Conservation (phyloP, 2,113 vertebrate genomes). For the Xenopus borealis region DNA sequence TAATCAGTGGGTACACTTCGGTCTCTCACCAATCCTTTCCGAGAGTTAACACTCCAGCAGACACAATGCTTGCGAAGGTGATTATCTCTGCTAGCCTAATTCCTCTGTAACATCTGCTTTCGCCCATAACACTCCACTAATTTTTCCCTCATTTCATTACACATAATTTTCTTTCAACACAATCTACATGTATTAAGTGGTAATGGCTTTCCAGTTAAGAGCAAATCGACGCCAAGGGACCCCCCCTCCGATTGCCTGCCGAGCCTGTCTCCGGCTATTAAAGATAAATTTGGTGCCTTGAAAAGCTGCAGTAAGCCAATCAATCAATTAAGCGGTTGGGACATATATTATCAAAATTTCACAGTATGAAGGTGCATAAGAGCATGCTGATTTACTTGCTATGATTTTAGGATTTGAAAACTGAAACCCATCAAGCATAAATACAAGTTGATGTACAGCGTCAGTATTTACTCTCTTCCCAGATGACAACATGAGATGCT, state of each 20-base stretch:
- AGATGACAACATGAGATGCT: constrained; percentile 53
- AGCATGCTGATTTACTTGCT: constrained; percentile 67
- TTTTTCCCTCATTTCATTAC: constrained; percentile 89
- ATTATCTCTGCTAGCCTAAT: constrained; percentile 95
- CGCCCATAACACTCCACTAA: constrained; percentile 91
- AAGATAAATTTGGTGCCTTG: constrained; percentile 86
- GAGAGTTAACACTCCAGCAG: constrained; percentile 73
- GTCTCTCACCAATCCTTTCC: constrained; percentile 61
- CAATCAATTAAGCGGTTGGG: constrained; percentile 86
- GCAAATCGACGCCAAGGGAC: constrained; percentile 95
- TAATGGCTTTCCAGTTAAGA: constrained; percentile 97
- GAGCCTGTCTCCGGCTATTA: constrained; percentile 82
- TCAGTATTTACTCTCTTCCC: constrained; percentile 51
- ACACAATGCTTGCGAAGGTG: constrained; percentile 81
- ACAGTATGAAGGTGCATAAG: constrained; percentile 66
- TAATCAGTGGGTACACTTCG: constrained; percentile 62
- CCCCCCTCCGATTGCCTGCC: constrained; percentile 75
- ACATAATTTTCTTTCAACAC: constrained; percentile 90
- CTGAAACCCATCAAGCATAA: constrained; percentile 50
- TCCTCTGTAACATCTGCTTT: constrained; percentile 95
- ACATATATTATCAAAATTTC: constrained; percentile 82
- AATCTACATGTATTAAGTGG: constrained; percentile 94
- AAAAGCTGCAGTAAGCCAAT: constrained; percentile 83
- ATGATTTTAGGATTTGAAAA: constrained; percentile 65
- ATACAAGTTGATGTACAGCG: constrained; percentile 54